Evolutionary conservation across 2,113 vertebrate genomes (phyloP), one percentile per base, ranked within the genome.

Genomic region (Lophius piscatorius): DNA sequence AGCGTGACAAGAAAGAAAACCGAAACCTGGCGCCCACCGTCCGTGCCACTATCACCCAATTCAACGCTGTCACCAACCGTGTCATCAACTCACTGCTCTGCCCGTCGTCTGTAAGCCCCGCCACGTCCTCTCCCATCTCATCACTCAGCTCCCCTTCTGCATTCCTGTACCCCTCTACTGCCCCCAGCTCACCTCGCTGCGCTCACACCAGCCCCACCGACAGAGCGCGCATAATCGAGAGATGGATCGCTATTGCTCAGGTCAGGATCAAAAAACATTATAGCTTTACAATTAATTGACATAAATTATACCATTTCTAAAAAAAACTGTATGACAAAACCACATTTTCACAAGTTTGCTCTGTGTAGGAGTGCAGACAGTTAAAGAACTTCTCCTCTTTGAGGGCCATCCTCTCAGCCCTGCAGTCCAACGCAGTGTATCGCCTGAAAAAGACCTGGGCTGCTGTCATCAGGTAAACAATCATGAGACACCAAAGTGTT

Each of bases 371-470:
- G 74, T 94, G 95, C 80, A 84, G 90, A 21, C 82, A 85, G 46
- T 76, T 94, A 56, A 91, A 91, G 50, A 96, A 95, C 46, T 94
- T 96, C 87, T 95, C 95, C 1, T 95, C 95, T 3, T 46, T 96
- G 44, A 82, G 88, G 2, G 95, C 95, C 26, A 92, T 96, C 65
- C 90, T 96, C 8, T 96, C 95, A 0, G 94, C 95, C 2, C 91
- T 96, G 47, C 94, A 96, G 78, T 96, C 94, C 34, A 95, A 93
- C 22, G 89, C 95, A 6, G 88, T 96, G 56, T 94, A 95, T 71
- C 83, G 95, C 38, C 91, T 96, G 12, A 96, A 95, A 75, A 92
- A 89, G 66, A 94, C 94, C 35, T 95, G 94, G 94, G 86, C 89
- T 0, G 80, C 90, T 0, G 92, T 96, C 59, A 90, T 87, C 91